phyloP scores from a whole-genome alignment of 2,888 invertebrate species.

The Pandemis corylana region DNA sequence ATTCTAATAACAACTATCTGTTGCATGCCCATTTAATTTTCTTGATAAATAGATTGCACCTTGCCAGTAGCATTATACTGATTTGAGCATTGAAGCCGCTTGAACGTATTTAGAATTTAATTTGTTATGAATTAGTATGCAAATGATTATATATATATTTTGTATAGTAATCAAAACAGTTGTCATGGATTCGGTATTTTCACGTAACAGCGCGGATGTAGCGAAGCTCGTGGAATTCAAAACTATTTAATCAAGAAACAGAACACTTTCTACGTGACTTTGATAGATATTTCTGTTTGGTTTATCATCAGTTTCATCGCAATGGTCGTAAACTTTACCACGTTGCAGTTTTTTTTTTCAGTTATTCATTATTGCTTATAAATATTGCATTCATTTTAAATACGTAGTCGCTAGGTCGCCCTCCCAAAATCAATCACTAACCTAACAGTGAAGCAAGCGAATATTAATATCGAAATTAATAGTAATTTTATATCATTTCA shows the following conservation, averaged over 20 bases:
- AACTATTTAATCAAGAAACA: slow-evolving; percentile 33
- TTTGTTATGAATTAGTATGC: neutral
- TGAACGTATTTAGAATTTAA: neutral
- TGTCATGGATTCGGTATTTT: slow-evolving; percentile 26
- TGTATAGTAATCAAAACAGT: neutral
- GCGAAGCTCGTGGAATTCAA: slow-evolving; percentile 31
- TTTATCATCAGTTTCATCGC: slow-evolving; percentile 11
- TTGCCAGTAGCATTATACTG: too few relatives aligned
- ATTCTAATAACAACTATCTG: neutral
- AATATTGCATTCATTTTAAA: neutral
- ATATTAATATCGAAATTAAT: too few relatives aligned
- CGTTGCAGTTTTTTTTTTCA: neutral
- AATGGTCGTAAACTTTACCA: slow-evolving; percentile 3
- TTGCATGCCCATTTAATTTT: neutral
- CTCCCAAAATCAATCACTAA: too few relatives aligned
- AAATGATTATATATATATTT: neutral
- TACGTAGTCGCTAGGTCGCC: neutral
- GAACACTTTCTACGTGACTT: slow-evolving; percentile 36
- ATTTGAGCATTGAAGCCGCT: neutral
- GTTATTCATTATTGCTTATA: neutral
- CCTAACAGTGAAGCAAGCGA: too few relatives aligned
- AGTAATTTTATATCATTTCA: too few relatives aligned
- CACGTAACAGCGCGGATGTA: slow-evolving; percentile 36
- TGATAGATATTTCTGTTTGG: slow-evolving; percentile 6
- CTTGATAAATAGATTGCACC: neutral